Percentiles rank a stretch among this genome's conserved stretches.
These are phyloP conservation scores for Corynorhinus townsendii DNA, from an alignment of 2,113 vertebrate species.

Conservation along the genomic window DNA sequence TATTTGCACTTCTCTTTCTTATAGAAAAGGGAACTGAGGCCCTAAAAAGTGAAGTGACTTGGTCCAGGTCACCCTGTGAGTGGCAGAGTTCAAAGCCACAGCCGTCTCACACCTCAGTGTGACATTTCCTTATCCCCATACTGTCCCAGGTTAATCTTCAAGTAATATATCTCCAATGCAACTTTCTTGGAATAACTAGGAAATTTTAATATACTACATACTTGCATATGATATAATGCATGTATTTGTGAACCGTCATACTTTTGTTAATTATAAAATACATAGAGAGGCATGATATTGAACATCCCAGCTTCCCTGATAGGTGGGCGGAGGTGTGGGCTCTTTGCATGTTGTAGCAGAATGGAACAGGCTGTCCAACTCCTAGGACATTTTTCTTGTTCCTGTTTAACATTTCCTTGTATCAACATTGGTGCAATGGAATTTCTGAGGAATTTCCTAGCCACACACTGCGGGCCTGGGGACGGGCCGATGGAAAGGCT, in stretches of 20 bases:
- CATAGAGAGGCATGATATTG: not conserved
- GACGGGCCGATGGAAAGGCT: not conserved
- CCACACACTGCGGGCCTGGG: not conserved
- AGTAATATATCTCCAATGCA: not conserved
- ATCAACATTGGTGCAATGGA: not conserved
- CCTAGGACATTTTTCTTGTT: not conserved
- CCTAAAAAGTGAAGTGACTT: not conserved
- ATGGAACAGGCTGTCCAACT: not conserved
- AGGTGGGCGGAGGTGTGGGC: not conserved
- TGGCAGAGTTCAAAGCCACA: not conserved
- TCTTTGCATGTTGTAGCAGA: not conserved
- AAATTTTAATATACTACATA: not conserved
- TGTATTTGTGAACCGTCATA: not conserved
- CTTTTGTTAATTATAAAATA: not conserved
- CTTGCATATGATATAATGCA: not conserved
- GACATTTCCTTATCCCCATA: not conserved
- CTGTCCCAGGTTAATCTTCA: not conserved
- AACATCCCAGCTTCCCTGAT: not conserved
- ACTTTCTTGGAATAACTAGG: not conserved
- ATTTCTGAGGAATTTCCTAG: slow-evolving; percentile 40
- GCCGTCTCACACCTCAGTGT: not conserved
- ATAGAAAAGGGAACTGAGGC: not conserved
- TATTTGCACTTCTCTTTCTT: slow-evolving; percentile 6
- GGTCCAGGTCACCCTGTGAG: not conserved
- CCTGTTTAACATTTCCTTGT: not conserved